These are phyloP conservation scores for Aix galericulata DNA, from an alignment of 2,113 vertebrate genomes.

Conservation along the genomic window DNA sequence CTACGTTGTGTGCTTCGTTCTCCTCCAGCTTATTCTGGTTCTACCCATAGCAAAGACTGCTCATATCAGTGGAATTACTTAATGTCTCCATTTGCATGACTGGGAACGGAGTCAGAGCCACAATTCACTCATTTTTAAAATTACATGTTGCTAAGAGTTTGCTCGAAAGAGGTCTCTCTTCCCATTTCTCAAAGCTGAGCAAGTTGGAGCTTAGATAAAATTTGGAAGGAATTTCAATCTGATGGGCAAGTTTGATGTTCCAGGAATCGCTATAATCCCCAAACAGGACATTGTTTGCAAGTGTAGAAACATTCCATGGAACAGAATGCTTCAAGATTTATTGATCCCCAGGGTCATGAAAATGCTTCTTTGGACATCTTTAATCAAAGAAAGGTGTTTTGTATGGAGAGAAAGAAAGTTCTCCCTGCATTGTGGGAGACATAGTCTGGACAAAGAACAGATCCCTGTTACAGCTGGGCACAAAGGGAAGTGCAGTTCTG, in stretches of 20 bases:
- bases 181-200: neutral
- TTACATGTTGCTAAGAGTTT: constrained; percentile 38
- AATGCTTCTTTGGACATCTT: neutral
- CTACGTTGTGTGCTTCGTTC: neutral
- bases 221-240: neutral
- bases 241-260: neutral
- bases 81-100: neutral
- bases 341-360: neutral
- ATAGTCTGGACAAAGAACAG: neutral
- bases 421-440: neutral
- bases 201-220: neutral
- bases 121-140: neutral
- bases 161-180: constrained; percentile 55
- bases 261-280: neutral
- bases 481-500: neutral
- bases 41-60: neutral
- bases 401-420: neutral
- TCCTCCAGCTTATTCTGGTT: neutral
- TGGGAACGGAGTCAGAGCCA: neutral
- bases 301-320: neutral
- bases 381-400: neutral
- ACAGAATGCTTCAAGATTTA: neutral
- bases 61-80: accelerated
- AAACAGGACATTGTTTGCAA: neutral
- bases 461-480: neutral